Evolutionary conservation across 1,140 invertebrate species (phyloP).

Genomic region (Linepithema humile): DNA sequence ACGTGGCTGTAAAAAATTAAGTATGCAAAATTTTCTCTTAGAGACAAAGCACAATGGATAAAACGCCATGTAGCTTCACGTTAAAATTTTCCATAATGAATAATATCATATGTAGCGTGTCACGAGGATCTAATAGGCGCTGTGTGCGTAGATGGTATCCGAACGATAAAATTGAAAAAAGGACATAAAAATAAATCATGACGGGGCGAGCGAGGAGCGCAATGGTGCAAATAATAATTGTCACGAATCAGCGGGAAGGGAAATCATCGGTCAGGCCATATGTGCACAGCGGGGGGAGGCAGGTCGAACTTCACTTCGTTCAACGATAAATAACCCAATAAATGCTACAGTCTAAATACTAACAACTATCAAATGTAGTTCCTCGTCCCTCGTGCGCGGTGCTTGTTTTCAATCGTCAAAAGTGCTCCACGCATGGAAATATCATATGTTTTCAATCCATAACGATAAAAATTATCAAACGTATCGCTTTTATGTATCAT

Average conservation of each 20-base stretch:
- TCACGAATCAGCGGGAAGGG: conserved; percentile 71
- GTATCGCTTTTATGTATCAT: background rate
- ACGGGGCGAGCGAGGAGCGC: conserved; percentile 33
- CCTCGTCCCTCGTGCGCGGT: background rate
- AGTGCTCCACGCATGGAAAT: background rate
- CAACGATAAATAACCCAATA: conserved; percentile 78
- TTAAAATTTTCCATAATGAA: background rate
- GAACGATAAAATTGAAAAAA: conserved; percentile 66
- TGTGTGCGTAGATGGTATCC: no score
- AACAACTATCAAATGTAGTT: conserved; percentile 55
- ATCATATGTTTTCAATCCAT: conserved; percentile 2
- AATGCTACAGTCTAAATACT: conserved; percentile 64
- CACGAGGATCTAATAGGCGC: conserved; percentile 33
- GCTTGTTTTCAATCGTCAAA: conserved; percentile 2
- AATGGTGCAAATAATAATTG: conserved; percentile 76
- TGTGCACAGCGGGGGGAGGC: conserved; percentile 77
- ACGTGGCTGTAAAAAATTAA: background rate
- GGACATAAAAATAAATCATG: conserved; percentile 77
- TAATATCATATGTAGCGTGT: background rate
- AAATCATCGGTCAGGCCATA: conserved; percentile 79
- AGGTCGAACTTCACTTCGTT: conserved; percentile 71
- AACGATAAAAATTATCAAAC: background rate
- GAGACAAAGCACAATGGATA: background rate
- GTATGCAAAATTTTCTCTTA: conserved; percentile 10
- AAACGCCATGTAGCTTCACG: background rate